Conservation (phyloP, 1,140 invertebrate species). For the Venturia canescens region DNA sequence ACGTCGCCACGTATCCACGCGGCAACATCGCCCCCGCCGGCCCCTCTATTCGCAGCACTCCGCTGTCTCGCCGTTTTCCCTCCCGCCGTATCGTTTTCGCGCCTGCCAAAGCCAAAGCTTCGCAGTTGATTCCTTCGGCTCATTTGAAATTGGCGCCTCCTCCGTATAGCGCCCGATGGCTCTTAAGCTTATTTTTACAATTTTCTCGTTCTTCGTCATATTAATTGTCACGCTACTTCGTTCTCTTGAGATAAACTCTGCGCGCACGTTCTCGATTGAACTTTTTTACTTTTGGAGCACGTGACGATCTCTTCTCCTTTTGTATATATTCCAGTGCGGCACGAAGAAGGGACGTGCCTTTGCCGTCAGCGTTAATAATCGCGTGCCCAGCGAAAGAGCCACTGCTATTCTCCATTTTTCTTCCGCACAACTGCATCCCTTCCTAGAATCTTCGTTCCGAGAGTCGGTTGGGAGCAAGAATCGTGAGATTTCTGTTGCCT, state of each 20-base stretch:
- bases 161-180: not conserved
- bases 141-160: slow-evolving; percentile 54
- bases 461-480: not conserved
- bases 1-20: slow-evolving; percentile 10
- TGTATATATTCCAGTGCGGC: too few relatives aligned
- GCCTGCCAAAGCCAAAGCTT: not conserved
- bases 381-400: not conserved
- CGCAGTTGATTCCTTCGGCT: slow-evolving; percentile 32
- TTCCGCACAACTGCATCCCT: not conserved
- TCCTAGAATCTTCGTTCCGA: not conserved
- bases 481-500: slow-evolving; percentile 15
- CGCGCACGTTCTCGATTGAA: not conserved
- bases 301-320: not conserved
- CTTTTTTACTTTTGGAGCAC: not conserved
- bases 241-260: slow-evolving; percentile 17
- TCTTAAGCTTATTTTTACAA: not conserved
- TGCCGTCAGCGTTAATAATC: not conserved
- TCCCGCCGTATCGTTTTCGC: not conserved
- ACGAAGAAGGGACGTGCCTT: too few relatives aligned
- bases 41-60: not conserved
- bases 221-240: not conserved
- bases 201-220: not conserved
- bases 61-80: slow-evolving; percentile 10
- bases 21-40: slow-evolving; percentile 50
- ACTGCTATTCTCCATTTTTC: not conserved